A percentile compares a stretch with the other conserved stretches of the same genome.
Evolutionary conservation across 2,888 invertebrate genomes (phyloP).

Genomic region (Nycteola revayana): DNA sequence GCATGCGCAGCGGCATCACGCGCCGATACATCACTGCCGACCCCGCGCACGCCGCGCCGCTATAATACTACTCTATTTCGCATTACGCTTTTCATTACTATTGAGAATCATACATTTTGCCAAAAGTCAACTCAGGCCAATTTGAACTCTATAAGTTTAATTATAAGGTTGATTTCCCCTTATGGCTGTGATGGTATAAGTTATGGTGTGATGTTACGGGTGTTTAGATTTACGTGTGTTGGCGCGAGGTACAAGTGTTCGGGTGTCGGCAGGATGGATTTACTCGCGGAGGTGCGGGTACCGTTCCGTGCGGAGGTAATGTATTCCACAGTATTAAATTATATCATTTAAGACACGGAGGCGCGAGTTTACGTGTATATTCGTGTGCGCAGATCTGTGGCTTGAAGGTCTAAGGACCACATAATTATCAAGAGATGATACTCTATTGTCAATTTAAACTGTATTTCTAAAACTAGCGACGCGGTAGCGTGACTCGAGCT

Average conservation of each 20-base stretch:
- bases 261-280: slow-evolving; percentile 29
- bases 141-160: slow-evolving; percentile 5
- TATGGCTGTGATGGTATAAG: slow-evolving; percentile 11
- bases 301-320: slow-evolving; percentile 13
- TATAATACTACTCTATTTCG: slow-evolving; percentile 16
- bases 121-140: neutral
- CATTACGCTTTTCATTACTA: slow-evolving; percentile 37
- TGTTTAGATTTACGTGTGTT: slow-evolving; percentile 40
- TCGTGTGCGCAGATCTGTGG: no score
- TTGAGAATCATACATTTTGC: slow-evolving; percentile 22
- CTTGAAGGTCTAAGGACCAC: no score
- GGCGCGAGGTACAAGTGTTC: slow-evolving; percentile 29
- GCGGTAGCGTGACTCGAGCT: no score
- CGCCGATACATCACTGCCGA: slow-evolving; percentile 14
- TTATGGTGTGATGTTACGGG: slow-evolving; percentile 36
- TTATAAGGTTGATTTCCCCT: slow-evolving; percentile 8
- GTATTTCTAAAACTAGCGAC: no score
- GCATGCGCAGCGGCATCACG: slow-evolving; percentile 6
- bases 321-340: slow-evolving; percentile 1
- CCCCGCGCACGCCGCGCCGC: slow-evolving; percentile 3
- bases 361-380: no score
- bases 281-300: slow-evolving; percentile 14
- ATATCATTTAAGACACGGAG: no score
- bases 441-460: no score
- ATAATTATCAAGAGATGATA: no score